Evolutionary conservation across 1,140 invertebrate species (phyloP), one percentile per base, ranked within the genome.

Genomic region (Bombus affinis): DNA sequence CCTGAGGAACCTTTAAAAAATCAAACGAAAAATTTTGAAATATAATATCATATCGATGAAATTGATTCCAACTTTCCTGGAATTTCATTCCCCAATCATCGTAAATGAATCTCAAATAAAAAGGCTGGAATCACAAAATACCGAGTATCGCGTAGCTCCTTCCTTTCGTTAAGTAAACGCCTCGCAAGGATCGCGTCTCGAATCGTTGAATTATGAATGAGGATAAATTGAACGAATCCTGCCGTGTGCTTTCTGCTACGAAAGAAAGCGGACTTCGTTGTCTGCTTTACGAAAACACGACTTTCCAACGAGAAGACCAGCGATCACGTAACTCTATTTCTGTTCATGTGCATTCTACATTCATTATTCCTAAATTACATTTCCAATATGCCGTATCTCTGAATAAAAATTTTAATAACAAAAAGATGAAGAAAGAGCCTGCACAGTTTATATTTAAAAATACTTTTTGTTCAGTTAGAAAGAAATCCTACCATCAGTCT

Each of bases 181-280:
- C 78, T 80, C 65, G 78, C 78, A 18, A 80, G 78, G 65, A 70
- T 68, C 78, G 78, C 44, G 42, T 80, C 44, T 53, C 25, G 44
- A 35, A 37, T 80, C 78, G 78, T 80, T 80, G 78, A 80, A 80
- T 80, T 80, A 80, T 80, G 78, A 80, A 80, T 80, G 78, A 80
- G 65, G 78, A 80, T 80, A 80, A 80, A 80, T 80, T 80, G 78
- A 80, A 80, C 65, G 78, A 70, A 80, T 80, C 65, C 35, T 39
- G 66, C 44, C 65, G 78, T 80, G 78, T 80, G 65, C 78, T 70
- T 80, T 70, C 44, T 35, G 44, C 32, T 25, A 53, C 25, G 78
- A 70, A 80, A 80, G 65, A 70, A 80, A 39, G 25, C 65, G 25
- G 78, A 13, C 65, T 80, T n/a, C 8, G 65, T 53, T 80, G 32